Conservation (phyloP, 1,140 invertebrate genomes). For the Brevipalpus yothersi region DNA sequence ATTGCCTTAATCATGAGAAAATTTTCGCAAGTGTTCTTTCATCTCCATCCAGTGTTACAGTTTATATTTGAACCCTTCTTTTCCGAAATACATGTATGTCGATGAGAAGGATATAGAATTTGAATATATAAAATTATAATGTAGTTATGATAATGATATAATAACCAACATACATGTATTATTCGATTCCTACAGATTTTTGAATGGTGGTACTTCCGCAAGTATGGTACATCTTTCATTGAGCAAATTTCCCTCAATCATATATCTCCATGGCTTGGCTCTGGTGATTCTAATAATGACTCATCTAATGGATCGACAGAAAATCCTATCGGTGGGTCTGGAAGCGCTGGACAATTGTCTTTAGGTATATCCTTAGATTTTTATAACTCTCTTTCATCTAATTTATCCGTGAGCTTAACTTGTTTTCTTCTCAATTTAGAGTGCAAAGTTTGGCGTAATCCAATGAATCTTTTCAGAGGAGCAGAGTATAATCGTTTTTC, state of each 20-base stretch:
- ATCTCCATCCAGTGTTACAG: background rate
- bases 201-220: conserved; percentile 99
- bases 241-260: conserved; percentile 87
- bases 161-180: background rate
- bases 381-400: background rate
- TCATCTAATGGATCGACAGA: conserved; percentile 14
- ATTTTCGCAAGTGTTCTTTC: background rate
- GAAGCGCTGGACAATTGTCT: background rate
- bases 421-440: conserved; percentile 27
- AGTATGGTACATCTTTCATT: conserved; percentile 92
- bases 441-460: conserved; percentile 94
- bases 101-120: background rate
- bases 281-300: conserved; percentile 27
- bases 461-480: conserved; percentile 77
- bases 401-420: background rate
- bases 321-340: conserved; percentile 15
- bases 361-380: background rate
- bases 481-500: conserved; percentile 86
- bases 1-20: too few relatives aligned
- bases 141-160: background rate
- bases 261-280: conserved; percentile 75
- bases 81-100: background rate
- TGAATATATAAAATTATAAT: too few relatives aligned
- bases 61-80: background rate
- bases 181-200: conserved; percentile 42